Base-by-base conservation (phyloP, 2,888 invertebrate species). In the Lepas anatifera region DNA sequence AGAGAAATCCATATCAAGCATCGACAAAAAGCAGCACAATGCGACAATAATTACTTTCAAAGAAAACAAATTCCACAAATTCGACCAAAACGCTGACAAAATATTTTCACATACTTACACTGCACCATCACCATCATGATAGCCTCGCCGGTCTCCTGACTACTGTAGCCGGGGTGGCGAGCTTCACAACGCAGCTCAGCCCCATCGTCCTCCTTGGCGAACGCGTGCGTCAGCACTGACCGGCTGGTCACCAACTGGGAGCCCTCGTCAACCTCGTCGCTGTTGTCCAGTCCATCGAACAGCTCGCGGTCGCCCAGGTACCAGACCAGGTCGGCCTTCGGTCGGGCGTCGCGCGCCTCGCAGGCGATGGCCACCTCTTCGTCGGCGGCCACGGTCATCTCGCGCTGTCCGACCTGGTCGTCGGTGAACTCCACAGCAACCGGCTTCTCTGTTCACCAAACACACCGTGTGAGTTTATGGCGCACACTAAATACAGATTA, bases 321-420 rank as follows among this genome's bases (percentile, higher is more conserved):
- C 66, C 66, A 66, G 66, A 25, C 16, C 39, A 66, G 37, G 16
- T 37, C 37, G 25, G 66, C 66, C 16, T 25, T 41, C 25, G 66
- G 66, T 18, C 66, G n/a, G 25, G 66, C 39, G 39, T 66, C 66
- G 66, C 66, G 66, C 22, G 66, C 66, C 66, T 66, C 66, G 39
- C 66, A 66, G 16, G 25, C 27, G 39, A 66, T 27, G 0, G 41
- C 6, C 18, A 1, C 66, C 25, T 37, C 13, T 27, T 41, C 25
- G 16, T 25, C 25, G 39, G 41, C 6, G 39, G 1, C 16, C 13
- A 11, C 66, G 13, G 25, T 39, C 27, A 66, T 25, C 66, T 66
- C 39, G 25, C 25, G 7, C 10, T 25, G 16, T 16, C 37, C 66
- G 13, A 11, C 37, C 37, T 27, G 66, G 0, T 41, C 39, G 39